These are phyloP conservation scores for Falco cherrug DNA, from an alignment of 2,797 vertebrate species.

Conservation along the genomic window DNA sequence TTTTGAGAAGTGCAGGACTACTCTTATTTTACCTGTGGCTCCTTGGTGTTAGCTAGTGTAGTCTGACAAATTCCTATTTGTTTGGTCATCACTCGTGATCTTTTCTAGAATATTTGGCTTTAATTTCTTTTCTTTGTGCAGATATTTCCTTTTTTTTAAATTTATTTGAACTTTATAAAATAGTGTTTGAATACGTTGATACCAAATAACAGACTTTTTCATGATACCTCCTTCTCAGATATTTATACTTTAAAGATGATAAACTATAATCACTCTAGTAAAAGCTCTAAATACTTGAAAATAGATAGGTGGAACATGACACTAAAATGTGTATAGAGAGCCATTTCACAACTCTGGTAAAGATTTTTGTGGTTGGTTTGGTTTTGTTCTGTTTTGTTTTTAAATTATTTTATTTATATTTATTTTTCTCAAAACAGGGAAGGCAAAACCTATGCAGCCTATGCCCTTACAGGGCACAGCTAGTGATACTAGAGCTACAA, in stretches of 20 bases:
- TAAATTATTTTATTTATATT: too few relatives aligned
- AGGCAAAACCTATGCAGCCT: background rate
- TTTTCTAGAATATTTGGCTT: background rate
- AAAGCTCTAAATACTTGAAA: background rate
- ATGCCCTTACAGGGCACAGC: background rate
- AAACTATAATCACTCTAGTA: background rate
- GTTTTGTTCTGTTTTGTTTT: too few relatives aligned
- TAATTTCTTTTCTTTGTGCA: background rate
- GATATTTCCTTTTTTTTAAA: background rate
- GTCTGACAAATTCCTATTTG: background rate
- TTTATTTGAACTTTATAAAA: background rate
- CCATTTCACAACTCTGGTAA: background rate
- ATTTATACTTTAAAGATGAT: background rate
- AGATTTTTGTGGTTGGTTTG: background rate
- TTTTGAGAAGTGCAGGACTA: background rate
- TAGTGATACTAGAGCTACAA: background rate
- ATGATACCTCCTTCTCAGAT: background rate
- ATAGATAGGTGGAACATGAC: background rate
- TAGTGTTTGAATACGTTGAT: background rate
- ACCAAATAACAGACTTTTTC: background rate
- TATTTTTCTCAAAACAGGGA: background rate
- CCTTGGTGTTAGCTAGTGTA: background rate
- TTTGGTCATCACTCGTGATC: background rate
- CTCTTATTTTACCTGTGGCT: background rate
- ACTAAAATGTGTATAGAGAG: background rate